Evolutionary conservation across 2,113 vertebrate genomes (phyloP), one percentile per base, ranked within the genome.

Genomic region (Vidua chalybeata): DNA sequence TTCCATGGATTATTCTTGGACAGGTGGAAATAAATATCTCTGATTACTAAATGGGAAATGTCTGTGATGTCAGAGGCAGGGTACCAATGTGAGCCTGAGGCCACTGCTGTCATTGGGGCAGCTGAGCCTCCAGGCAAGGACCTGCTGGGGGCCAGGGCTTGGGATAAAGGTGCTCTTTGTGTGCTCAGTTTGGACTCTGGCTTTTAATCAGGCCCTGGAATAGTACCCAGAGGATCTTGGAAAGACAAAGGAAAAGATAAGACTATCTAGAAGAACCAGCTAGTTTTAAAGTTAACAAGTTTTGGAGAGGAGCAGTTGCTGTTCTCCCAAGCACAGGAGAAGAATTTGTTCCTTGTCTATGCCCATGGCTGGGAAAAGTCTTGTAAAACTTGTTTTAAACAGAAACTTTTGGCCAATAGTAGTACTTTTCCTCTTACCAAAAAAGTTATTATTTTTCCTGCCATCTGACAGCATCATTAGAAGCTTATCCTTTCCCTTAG

Each of bases 181-280:
- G 11, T 2, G 1, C 46, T 55, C 0, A 0, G 3, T 28, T 5
- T 4, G 31, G 43, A 31, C 8, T 88, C 56, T 48, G 14, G 15
- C 49, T 82, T 67, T 92, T 54, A 84, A 35, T 71, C n/a, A 51
- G n/a, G 17, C 17, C 48, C 39, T 74, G 56, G 15, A 52, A 58
- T 30, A 49, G 18, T 59, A 39, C 10, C 28, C 43, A 63, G 46
- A 51, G 10, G n/a, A 58, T 51, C 33, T 56, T 54, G 20, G 15
- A 31, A 85, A 41, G 24, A 20, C 20, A 54, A 58, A 63, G 4
- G 5, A 51, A 64, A 71, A 41, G 10, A 6, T 30, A n/a, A 74
- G 12, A 33, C 14, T 48, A 20, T 21, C 15, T 19, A 39, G 55
- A 21, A 75, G 27, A 87, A 63, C 4, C 20, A 49, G 5, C 6